Conservation (phyloP, 2,888 invertebrate genomes). For the Clepsis dumicolana region DNA sequence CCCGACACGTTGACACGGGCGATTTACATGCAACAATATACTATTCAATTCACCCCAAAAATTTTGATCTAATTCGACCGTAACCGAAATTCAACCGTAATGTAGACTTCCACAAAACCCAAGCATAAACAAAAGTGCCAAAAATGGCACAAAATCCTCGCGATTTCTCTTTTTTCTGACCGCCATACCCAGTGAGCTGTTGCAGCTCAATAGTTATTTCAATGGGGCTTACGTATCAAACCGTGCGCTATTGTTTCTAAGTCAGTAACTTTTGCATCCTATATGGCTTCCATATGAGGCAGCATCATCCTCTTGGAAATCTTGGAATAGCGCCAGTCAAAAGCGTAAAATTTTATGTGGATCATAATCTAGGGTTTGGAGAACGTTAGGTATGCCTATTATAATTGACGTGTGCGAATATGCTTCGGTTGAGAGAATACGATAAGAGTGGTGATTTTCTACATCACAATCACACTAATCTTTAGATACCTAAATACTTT, state of each 20-base stretch:
- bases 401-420: background rate
- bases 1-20: too few species aligned
- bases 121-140: too few species aligned
- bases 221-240: background rate
- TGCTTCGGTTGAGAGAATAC: too few species aligned
- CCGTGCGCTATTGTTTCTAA: slow-evolving; percentile 28
- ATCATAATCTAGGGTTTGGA: background rate
- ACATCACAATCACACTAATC: too few species aligned
- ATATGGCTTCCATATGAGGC: slow-evolving; percentile 30
- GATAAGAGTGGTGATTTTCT: too few species aligned
- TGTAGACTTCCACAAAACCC: too few species aligned
- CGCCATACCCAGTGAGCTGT: background rate
- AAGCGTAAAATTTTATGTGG: slow-evolving; percentile 27
- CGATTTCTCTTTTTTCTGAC: background rate
- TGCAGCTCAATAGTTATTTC: slow-evolving; percentile 11
- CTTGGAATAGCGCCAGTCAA: slow-evolving; percentile 37
- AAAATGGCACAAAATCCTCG: too few species aligned
- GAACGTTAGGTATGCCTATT: background rate
- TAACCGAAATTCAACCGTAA: too few species aligned
- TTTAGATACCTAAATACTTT: too few species aligned
- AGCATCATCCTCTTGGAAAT: background rate
- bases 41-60: too few species aligned
- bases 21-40: too few species aligned
- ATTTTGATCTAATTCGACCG: too few species aligned
- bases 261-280: slow-evolving; percentile 32